Evolutionary conservation across 1,140 invertebrate genomes (phyloP).

Genomic region (Muscidifurax raptorellus): DNA sequence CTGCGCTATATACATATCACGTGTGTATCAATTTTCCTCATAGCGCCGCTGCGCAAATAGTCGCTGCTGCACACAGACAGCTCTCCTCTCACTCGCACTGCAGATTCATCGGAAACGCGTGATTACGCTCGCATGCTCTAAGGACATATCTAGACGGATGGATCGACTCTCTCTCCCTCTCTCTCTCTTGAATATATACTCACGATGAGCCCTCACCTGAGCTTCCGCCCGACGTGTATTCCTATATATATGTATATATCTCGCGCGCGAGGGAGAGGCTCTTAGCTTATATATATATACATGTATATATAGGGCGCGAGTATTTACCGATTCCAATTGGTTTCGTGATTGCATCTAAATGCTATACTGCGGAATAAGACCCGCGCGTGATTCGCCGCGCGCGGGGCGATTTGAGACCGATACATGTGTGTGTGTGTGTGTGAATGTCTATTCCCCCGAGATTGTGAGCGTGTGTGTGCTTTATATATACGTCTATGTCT

Average conservation of each 20-base stretch:
- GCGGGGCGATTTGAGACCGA: background rate
- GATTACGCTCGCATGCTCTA: constrained; percentile 67
- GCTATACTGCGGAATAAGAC: constrained; percentile 51
- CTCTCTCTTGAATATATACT: constrained; percentile 27
- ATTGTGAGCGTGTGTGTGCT: background rate
- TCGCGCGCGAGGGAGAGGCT: constrained; percentile 50
- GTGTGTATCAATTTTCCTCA: constrained; percentile 15
- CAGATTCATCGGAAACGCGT: constrained; percentile 45
- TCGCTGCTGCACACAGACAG: too few species aligned
- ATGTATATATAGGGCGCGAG: constrained; percentile 52
- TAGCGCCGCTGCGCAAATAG: background rate
- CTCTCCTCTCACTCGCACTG: background rate
- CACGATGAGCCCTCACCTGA: constrained; percentile 52
- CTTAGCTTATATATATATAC: background rate
- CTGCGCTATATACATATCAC: background rate
- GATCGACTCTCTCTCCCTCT: constrained; percentile 56
- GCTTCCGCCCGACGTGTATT: constrained; percentile 49
- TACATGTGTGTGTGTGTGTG: constrained; percentile 9
- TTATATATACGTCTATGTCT: background rate
- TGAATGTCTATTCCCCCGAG: background rate
- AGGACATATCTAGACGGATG: constrained; percentile 67
- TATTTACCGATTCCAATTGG: constrained; percentile 68
- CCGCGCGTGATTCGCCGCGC: background rate
- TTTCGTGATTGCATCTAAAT: constrained; percentile 68
- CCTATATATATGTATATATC: constrained; percentile 57